phyloP scores from a whole-genome alignment of 2,113 vertebrate genomes.

The Calidris pygmaea region DNA sequence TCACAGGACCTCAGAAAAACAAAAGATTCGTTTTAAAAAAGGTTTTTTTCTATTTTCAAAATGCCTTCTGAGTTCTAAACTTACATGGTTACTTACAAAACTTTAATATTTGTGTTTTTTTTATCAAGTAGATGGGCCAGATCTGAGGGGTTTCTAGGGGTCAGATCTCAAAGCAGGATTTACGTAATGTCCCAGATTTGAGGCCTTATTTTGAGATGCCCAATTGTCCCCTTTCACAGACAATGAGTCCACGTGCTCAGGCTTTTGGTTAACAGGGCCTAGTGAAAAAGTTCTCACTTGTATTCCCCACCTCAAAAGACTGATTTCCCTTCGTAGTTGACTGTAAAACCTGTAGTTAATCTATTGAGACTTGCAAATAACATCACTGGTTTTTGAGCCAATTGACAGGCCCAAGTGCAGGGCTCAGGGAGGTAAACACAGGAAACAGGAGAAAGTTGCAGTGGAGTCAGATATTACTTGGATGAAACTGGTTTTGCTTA shows the following conservation, averaged over 20 bases:
- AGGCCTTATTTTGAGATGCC: background rate
- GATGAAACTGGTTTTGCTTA: background rate
- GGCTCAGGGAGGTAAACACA: background rate
- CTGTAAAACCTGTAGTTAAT: background rate
- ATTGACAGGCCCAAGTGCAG: background rate
- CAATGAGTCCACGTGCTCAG: background rate
- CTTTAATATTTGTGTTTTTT: background rate
- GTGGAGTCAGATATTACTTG: background rate
- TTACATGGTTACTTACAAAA: background rate
- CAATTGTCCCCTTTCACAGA: background rate
- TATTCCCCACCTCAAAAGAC: background rate
- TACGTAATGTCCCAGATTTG: background rate
- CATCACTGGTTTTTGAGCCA: background rate
- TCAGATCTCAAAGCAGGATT: background rate
- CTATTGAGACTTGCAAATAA: background rate
- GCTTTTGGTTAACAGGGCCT: background rate
- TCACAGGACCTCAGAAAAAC: background rate
- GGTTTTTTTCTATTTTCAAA: background rate
- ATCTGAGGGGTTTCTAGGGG: background rate
- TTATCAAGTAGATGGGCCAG: too few species aligned
- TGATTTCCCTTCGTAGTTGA: background rate
- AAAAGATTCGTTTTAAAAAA: background rate
- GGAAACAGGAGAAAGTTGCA: background rate
- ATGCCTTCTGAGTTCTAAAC: background rate
- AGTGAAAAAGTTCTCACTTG: background rate